These are phyloP conservation scores for Opisthograptis luteolata DNA, from an alignment of 2,888 invertebrate genomes.

Conservation along the genomic window DNA sequence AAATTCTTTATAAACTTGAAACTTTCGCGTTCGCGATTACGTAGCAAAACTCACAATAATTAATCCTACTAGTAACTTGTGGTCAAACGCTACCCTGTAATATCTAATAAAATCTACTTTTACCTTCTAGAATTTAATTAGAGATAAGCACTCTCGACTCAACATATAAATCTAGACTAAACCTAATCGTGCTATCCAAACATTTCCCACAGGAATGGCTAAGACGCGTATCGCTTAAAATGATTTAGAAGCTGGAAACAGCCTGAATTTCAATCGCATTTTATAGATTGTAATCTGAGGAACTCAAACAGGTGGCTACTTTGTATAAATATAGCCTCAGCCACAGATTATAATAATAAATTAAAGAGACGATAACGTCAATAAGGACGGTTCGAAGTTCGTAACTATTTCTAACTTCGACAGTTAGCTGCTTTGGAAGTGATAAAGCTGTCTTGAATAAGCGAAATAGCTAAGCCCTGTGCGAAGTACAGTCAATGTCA, in stretches of 20 bases:
- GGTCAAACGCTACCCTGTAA: too few species aligned
- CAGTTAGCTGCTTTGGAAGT: conserved; percentile 1
- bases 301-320: not conserved
- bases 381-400: conserved; percentile 1
- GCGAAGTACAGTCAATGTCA: too few species aligned
- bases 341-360: not conserved
- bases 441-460: too few species aligned
- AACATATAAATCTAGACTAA: too few species aligned
- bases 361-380: conserved; percentile 6
- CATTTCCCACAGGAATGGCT: not conserved
- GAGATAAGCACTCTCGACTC: too few species aligned
- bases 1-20: too few species aligned
- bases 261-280: not conserved
- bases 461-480: too few species aligned
- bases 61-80: too few species aligned
- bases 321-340: not conserved
- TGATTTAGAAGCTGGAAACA: not conserved
- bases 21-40: too few species aligned
- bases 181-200: not conserved
- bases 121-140: too few species aligned
- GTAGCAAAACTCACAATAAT: too few species aligned
- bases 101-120: too few species aligned
- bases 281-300: not conserved
- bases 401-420: conserved; percentile 6
- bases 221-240: not conserved